Conservation (phyloP, 1,140 invertebrate genomes). For the Dendrolimus punctatus region DNA sequence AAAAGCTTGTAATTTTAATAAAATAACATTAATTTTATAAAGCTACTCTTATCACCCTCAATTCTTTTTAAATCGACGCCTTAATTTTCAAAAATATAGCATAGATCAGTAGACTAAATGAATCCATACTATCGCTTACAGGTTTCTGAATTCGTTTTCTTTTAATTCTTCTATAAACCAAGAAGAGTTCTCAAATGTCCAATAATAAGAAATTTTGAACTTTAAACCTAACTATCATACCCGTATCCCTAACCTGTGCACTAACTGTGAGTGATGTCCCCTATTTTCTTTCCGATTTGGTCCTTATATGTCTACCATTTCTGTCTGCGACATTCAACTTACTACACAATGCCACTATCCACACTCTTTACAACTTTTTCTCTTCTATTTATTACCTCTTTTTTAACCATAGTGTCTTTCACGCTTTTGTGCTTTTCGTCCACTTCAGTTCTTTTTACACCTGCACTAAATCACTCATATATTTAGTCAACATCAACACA, state of each 20-base stretch:
- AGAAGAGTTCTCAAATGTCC: conserved; percentile 47
- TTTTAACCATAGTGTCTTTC: conserved; percentile 44
- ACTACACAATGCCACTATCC: conserved; percentile 60
- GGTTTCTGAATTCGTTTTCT: conserved; percentile 35
- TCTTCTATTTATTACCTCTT: conserved; percentile 46
- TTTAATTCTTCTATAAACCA: conserved; percentile 48
- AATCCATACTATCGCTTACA: conserved; percentile 23
- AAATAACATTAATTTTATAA: no score
- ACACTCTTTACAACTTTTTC: conserved; percentile 63
- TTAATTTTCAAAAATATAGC: no score
- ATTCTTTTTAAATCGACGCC: no score
- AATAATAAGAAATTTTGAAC: conserved; percentile 50
- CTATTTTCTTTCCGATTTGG: conserved; percentile 51
- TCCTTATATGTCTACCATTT: conserved; percentile 46
- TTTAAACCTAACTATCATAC: conserved; percentile 59
- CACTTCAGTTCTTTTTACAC: conserved; percentile 53
- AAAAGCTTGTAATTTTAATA: no score
- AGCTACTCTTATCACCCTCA: no score
- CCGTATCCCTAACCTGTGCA: conserved; percentile 58
- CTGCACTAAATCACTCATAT: conserved; percentile 49
- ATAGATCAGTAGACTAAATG: not conserved
- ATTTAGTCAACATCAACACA: conserved; percentile 41
- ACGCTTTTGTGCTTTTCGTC: conserved; percentile 63
- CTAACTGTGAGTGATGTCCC: conserved; percentile 65
- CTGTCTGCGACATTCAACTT: conserved; percentile 48